These are phyloP conservation scores for Episyrphus balteatus DNA, from an alignment of 1,140 invertebrate species.

Conservation along the genomic window DNA sequence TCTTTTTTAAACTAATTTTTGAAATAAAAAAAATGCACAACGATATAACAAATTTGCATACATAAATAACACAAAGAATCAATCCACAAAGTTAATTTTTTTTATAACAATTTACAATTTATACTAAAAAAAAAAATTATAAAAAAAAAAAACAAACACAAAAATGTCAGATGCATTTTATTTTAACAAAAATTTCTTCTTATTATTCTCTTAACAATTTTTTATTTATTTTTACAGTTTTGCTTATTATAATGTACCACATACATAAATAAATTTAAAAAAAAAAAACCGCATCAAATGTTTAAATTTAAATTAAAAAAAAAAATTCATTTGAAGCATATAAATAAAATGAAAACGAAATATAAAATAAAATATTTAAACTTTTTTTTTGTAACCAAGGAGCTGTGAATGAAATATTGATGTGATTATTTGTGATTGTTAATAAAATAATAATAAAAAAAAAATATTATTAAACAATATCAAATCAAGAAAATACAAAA, in stretches of 20 bases:
- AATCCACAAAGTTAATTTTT: no score
- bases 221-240: no score
- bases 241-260: no score
- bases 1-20: no score
- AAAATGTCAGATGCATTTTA: no score
- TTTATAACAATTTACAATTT: not conserved
- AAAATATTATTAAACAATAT: not conserved
- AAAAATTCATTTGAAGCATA: not conserved
- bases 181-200: no score
- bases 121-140: not conserved
- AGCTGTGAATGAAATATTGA: slow-evolving; percentile 6
- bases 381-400: slow-evolving; percentile 4
- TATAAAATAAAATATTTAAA: not conserved
- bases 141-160: not conserved
- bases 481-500: not conserved
- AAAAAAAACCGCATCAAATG: no score
- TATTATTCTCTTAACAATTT: no score
- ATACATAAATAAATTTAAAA: no score
- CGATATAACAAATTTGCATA: not conserved
- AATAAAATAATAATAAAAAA: not conserved
- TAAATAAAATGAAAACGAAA: not conserved
- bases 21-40: not conserved
- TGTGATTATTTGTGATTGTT: slow-evolving; percentile 7
- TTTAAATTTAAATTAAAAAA: no score
- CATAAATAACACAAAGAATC: no score